Evolutionary conservation across 1,140 invertebrate genomes (phyloP), one percentile per base, ranked within the genome.

Genomic region (Pseudomyrmex dendroicus): DNA sequence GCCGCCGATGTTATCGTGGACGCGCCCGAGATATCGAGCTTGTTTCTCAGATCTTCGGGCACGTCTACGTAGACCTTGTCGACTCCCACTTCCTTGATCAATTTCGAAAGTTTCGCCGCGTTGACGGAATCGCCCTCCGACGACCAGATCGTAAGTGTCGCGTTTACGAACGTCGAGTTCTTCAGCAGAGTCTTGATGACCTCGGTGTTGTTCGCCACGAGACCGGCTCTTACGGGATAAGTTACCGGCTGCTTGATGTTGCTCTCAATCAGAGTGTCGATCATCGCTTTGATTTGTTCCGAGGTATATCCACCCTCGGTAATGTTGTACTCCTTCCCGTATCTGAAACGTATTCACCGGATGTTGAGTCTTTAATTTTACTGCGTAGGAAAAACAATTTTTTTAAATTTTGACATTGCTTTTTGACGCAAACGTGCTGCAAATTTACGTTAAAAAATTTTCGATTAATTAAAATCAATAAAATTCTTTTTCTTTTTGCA

Each of bases 221-320:
- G 92, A 54, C 96, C 96, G 25, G 98, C 97, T 80, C 98, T 95
- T 20, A 98, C 96, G 0, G 98, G 96, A 91, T 98, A 98, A 2
- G 98, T 98, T 68, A 98, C 95, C 59, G 95, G 94, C 89, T 96
- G 96, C 15, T 94, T 95, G 0, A 96, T 92, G 0, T 94, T 92
- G 57, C 95, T 95, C 13, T 95, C 94, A 44, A 94, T 94, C 1
- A 98, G 92, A 13, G 94, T 87, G 10, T 96, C 90, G n/a, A 96
- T 88, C 98, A 99, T 98, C 44, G 95, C 94, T 0, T 96, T 93
- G 0, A 98, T 95, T 56, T 98, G 96, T 0, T 96, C 93, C 44
- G 95, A 90, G 0, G 95, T 96, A 92, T 98, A 98, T 17, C 94
- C 94, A 2, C 95, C 95, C 44, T 95, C 94, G 0, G 94, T 95